phyloP scores from a whole-genome alignment of 1,140 invertebrate species.

The Armadillidium nasatum region DNA sequence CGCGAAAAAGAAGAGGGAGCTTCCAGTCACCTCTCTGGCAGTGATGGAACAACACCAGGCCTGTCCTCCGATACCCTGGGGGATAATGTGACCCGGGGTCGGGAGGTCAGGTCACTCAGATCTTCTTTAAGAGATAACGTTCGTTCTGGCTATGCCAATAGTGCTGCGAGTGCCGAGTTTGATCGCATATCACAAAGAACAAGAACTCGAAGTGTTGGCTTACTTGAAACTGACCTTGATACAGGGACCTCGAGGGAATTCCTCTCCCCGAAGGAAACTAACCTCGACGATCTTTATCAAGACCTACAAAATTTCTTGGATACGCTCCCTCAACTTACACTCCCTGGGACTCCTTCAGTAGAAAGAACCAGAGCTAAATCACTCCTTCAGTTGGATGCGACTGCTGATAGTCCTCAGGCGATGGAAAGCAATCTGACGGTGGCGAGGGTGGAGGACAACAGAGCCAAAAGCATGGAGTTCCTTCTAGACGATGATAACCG shows the following conservation, averaged over 20 bases:
- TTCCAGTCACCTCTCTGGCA: slow-evolving; percentile 37
- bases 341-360: slow-evolving; percentile 51
- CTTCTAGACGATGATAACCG: slow-evolving; percentile 83
- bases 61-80: slow-evolving; percentile 34
- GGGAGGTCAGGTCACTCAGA: slow-evolving; percentile 45
- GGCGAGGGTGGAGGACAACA: slow-evolving; percentile 52
- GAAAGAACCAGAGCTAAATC: slow-evolving; percentile 64
- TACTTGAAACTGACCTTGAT: slow-evolving; percentile 82
- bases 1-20: slow-evolving; percentile 16
- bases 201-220: slow-evolving; percentile 50
- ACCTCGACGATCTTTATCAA: slow-evolving; percentile 54
- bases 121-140: background rate
- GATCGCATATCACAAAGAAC: slow-evolving; percentile 30
- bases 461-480: slow-evolving; percentile 86
- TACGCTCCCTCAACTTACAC: slow-evolving; percentile 36
- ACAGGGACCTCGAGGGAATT: slow-evolving; percentile 48
- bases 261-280: slow-evolving; percentile 36
- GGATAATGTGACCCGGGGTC: slow-evolving; percentile 42
- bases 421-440: slow-evolving; percentile 46
- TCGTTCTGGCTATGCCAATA: no score
- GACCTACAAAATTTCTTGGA: slow-evolving; percentile 40
- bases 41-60: slow-evolving; percentile 48
- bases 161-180: slow-evolving; percentile 12
- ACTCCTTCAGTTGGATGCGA: slow-evolving; percentile 65
- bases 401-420: slow-evolving; percentile 45